Conservation (phyloP, 2,888 invertebrate species). For the Lasioglossum lativentre region DNA sequence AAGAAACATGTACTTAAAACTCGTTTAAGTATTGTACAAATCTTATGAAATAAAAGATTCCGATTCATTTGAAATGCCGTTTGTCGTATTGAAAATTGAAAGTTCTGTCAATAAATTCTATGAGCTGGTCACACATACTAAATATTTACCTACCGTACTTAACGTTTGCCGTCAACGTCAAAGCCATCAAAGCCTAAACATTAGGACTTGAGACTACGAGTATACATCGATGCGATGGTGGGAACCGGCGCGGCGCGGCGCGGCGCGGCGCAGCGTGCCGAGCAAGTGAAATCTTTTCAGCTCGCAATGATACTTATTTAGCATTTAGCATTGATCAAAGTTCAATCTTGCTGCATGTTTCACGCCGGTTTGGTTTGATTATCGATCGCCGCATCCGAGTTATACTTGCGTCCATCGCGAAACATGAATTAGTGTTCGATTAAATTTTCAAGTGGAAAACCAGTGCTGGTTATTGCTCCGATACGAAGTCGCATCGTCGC, state of each 20-base stretch:
- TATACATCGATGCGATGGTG: not conserved
- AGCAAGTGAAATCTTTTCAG: not conserved
- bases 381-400: slow-evolving; percentile 36
- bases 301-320: not conserved
- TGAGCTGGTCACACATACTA: not conserved
- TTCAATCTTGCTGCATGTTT: slow-evolving; percentile 22
- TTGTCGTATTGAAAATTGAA: not conserved
- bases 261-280: not conserved
- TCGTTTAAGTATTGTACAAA: slow-evolving; percentile 72
- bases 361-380: slow-evolving; percentile 4
- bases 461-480: not conserved
- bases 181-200: no score
- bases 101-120: not conserved
- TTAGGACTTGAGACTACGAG: not conserved
- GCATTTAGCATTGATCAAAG: not conserved
- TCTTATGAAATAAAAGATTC: slow-evolving; percentile 66
- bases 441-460: slow-evolving; percentile 34
- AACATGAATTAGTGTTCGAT: not conserved
- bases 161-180: no score
- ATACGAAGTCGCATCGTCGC: not conserved
- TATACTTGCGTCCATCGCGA: not conserved
- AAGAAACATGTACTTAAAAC: slow-evolving; percentile 58
- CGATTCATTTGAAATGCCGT: slow-evolving; percentile 16
- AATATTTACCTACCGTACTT: no score
- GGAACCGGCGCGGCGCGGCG: no score